These are phyloP conservation scores for Incurvaria masculella DNA, from an alignment of 2,888 invertebrate species.

Conservation along the genomic window DNA sequence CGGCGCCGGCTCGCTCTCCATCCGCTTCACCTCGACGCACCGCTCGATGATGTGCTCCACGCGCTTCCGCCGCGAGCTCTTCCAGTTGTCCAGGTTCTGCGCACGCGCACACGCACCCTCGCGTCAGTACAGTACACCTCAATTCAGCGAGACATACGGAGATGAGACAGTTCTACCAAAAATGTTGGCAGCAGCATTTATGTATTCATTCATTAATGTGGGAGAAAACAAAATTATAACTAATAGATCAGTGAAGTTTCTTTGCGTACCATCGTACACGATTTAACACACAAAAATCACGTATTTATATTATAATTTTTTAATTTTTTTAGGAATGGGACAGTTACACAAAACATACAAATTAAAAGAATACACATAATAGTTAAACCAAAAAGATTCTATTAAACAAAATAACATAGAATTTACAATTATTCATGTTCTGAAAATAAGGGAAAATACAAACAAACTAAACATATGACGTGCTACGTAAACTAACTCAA, in stretches of 20 bases:
- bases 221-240: slow-evolving; percentile 13
- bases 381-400: too few relatives aligned
- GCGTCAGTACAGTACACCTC: slow-evolving; percentile 8
- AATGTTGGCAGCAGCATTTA: slow-evolving; percentile 13
- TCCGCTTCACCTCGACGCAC: slow-evolving; percentile 84
- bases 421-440: too few relatives aligned
- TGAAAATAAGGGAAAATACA: too few relatives aligned
- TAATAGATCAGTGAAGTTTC: slow-evolving; percentile 12
- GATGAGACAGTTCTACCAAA: slow-evolving; percentile 17
- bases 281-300: too few relatives aligned
- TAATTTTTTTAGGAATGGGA: too few relatives aligned
- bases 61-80: slow-evolving; percentile 87
- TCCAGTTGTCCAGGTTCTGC: slow-evolving; percentile 92
- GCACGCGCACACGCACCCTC: slow-evolving; percentile 19
- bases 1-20: slow-evolving; percentile 75
- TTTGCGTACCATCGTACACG: too few relatives aligned
- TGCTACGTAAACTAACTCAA: too few relatives aligned
- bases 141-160: slow-evolving; percentile 14
- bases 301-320: too few relatives aligned
- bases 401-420: too few relatives aligned
- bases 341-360: too few relatives aligned
- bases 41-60: slow-evolving; percentile 89
- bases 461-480: too few relatives aligned
- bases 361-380: too few relatives aligned
- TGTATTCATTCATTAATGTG: slow-evolving; percentile 16